Percentiles rank a stretch among this genome's conserved stretches.
These are phyloP conservation scores for Standfussiana lucernea DNA, from an alignment of 2,888 invertebrate species.

Conservation along the genomic window DNA sequence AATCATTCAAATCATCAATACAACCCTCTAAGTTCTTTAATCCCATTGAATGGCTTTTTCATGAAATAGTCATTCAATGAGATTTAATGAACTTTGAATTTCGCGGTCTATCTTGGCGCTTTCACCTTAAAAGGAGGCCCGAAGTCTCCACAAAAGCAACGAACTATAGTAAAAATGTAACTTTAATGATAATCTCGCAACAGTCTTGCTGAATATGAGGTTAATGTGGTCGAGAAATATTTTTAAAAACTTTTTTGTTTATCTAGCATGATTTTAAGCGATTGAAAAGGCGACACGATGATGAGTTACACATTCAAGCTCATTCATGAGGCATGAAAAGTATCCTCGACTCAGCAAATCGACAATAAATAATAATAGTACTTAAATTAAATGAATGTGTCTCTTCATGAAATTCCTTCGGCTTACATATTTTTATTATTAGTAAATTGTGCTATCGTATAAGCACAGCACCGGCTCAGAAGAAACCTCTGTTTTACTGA, in stretches of 20 bases:
- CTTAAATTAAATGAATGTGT: slow-evolving; percentile 8
- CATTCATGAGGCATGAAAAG: slow-evolving; percentile 1
- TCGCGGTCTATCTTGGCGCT: too few relatives aligned
- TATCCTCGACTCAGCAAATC: background rate
- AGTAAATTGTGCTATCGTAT: slow-evolving; percentile 7
- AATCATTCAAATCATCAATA: too few relatives aligned
- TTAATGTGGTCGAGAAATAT: slow-evolving; percentile 4
- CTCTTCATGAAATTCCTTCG: background rate
- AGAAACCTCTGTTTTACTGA: background rate
- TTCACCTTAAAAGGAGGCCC: too few relatives aligned
- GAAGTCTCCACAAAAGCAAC: slow-evolving; percentile 11
- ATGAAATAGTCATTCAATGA: too few relatives aligned
- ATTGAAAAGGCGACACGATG: slow-evolving; percentile 8
- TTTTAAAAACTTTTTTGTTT: background rate
- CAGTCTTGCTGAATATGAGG: slow-evolving; percentile 44
- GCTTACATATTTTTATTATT: background rate
- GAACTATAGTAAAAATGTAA: background rate
- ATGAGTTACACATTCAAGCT: slow-evolving; percentile 1
- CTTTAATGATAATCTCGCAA: slow-evolving; percentile 10
- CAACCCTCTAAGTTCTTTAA: too few relatives aligned
- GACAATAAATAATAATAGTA: background rate
- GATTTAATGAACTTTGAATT: too few relatives aligned
- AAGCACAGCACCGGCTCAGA: background rate
- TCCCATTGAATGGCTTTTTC: too few relatives aligned
- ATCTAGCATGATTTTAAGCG: background rate